These are phyloP conservation scores for Falco berigora DNA, from an alignment of 2,797 vertebrate species.

Conservation along the genomic window DNA sequence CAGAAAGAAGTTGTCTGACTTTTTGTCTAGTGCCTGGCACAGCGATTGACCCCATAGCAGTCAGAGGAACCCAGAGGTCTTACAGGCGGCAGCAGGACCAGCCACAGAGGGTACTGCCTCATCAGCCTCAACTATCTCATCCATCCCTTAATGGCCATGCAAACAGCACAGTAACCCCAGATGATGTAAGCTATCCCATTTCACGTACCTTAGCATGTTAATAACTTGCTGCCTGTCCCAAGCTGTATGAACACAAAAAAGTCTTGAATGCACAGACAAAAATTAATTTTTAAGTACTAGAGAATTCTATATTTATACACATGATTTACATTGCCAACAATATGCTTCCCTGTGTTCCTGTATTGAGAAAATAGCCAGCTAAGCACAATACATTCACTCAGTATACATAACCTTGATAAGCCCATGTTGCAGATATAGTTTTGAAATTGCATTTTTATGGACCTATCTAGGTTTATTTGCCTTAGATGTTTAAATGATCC, in stretches of 20 bases:
- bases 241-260: neutral
- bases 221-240: neutral
- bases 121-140: neutral
- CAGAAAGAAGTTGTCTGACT: neutral
- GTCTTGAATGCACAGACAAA: neutral
- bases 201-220: neutral
- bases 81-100: neutral
- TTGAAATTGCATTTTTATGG: neutral
- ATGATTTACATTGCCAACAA: neutral
- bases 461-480: neutral
- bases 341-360: neutral
- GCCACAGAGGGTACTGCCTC: neutral
- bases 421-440: neutral
- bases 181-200: neutral
- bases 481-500: neutral
- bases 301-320: neutral
- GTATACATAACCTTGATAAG: neutral
- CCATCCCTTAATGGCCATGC: neutral
- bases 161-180: neutral
- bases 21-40: neutral
- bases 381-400: neutral
- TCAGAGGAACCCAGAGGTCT: neutral
- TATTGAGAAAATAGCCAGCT: neutral
- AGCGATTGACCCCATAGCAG: neutral
- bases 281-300: neutral